Conservation (phyloP, 2,113 vertebrate genomes). For the Neotragus pygmaeus region DNA sequence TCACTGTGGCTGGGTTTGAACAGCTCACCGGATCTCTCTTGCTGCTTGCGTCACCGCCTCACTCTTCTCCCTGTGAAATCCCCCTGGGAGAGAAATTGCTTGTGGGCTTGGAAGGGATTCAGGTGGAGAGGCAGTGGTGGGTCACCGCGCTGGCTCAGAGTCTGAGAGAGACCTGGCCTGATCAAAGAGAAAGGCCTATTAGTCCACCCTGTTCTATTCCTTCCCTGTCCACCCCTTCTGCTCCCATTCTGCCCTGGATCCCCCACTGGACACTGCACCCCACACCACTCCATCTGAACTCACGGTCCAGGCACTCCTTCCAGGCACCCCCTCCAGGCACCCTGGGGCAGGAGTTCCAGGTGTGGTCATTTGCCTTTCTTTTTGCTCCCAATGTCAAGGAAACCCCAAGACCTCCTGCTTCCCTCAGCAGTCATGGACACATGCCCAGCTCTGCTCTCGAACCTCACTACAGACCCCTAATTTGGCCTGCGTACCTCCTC, state of each 20-base stretch:
- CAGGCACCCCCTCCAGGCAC: not conserved
- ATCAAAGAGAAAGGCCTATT: not conserved
- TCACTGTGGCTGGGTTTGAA: not conserved
- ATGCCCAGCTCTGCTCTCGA: rapidly evolving
- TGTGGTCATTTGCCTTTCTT: not conserved
- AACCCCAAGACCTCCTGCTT: not conserved
- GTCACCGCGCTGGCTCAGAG: rapidly evolving
- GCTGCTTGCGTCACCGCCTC: too few species aligned
- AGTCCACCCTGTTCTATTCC: rapidly evolving
- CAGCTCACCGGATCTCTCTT: not conserved
- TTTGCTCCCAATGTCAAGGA: not conserved
- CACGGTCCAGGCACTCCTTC: not conserved
- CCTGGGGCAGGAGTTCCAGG: not conserved
- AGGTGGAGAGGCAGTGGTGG: rapidly evolving
- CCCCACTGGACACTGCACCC: not conserved
- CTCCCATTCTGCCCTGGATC: rapidly evolving
- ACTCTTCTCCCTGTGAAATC: not conserved
- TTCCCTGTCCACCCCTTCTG: rapidly evolving
- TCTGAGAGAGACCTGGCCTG: not conserved
- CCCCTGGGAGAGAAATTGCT: not conserved
- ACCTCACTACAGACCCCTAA: rapidly evolving
- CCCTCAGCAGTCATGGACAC: rapidly evolving
- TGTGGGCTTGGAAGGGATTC: not conserved
- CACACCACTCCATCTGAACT: rapidly evolving
- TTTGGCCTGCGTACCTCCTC: rapidly evolving